These are phyloP conservation scores for Budorcas taxicolor DNA, from an alignment of 2,113 vertebrate genomes.

Conservation along the genomic window DNA sequence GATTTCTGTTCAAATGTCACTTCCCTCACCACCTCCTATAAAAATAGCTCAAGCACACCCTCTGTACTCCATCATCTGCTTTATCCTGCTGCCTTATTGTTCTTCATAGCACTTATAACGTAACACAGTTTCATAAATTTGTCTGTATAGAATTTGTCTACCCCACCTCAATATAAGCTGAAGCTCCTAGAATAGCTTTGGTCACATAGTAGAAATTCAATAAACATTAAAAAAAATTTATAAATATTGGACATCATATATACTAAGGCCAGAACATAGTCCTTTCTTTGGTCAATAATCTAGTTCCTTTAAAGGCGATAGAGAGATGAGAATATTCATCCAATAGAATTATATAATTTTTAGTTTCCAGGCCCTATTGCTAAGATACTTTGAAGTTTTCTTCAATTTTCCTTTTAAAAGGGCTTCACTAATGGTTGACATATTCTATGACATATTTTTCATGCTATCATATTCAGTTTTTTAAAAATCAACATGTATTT, in stretches of 20 bases:
- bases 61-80: background rate
- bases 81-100: background rate
- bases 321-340: background rate
- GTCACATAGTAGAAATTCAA: background rate
- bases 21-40: background rate
- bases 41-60: background rate
- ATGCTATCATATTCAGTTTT: slow-evolving; percentile 27
- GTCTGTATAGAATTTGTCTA: background rate
- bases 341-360: background rate
- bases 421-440: background rate
- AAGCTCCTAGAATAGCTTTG: background rate
- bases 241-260: background rate
- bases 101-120: background rate
- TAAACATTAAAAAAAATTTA: background rate
- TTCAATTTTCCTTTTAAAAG: slow-evolving; percentile 30
- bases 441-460: background rate
- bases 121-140: background rate
- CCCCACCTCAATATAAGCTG: background rate
- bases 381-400: background rate
- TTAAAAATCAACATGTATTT: slow-evolving; percentile 46
- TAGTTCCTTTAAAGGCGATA: background rate
- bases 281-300: background rate
- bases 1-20: background rate
- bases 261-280: background rate
- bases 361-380: background rate